Conservation (phyloP, 2,113 vertebrate species). For the Salvelinus fontinalis region DNA sequence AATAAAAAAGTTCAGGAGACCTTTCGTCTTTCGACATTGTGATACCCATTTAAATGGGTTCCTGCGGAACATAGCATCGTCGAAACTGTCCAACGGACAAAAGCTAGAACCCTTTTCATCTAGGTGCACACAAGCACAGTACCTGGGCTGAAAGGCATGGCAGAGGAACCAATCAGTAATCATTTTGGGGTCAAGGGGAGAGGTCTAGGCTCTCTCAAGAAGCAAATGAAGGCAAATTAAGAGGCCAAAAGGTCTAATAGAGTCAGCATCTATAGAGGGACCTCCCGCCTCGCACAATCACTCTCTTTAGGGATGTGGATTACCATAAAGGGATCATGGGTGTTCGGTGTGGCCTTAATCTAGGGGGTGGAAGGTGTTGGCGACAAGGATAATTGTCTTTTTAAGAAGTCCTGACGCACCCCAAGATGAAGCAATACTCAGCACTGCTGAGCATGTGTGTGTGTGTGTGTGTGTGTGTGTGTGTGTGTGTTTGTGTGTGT, state of each 20-base stretch:
- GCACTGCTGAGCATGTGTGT: too few relatives aligned
- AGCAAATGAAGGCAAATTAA: not conserved
- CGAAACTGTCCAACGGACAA: not conserved
- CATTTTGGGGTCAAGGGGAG: not conserved
- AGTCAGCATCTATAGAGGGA: not conserved
- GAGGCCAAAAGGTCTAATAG: not conserved
- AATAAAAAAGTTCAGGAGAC: too few relatives aligned
- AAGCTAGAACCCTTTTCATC: not conserved
- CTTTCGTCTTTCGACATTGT: too few relatives aligned
- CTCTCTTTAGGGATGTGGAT: not conserved
- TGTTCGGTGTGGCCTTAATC: not conserved
- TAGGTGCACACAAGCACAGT: not conserved
- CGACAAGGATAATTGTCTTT: conserved; percentile 7
- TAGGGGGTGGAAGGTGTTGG: not conserved
- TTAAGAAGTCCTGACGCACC: conserved; percentile 6
- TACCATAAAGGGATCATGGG: not conserved
- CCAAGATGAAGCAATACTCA: not conserved
- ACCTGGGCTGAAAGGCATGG: not conserved
- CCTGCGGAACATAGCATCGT: not conserved
- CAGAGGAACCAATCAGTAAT: too few relatives aligned
- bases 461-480: too few relatives aligned
- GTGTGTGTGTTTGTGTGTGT: too few relatives aligned
- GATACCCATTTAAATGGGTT: not conserved
- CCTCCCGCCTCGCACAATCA: not conserved
- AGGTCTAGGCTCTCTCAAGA: not conserved